Evolutionary conservation across 2,888 invertebrate genomes (phyloP), one percentile per base, ranked within the genome.

Genomic region (Leptura quadrifasciata): DNA sequence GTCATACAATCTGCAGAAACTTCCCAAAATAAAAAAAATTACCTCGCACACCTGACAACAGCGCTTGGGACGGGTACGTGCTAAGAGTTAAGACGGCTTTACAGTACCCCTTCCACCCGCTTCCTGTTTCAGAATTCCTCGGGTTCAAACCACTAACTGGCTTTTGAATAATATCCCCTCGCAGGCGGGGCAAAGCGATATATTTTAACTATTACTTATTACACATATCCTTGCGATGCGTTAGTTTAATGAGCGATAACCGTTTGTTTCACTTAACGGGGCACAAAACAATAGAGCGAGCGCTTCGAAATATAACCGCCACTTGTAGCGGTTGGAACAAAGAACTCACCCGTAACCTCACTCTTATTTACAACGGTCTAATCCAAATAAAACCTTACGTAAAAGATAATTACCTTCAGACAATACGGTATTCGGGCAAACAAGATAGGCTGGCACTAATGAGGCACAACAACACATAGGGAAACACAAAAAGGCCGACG

Each of bases 401-500:
- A 31, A 61, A 18, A 61, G 61, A 24, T 71, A 71, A 71, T 71
- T 71, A 71, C 71, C 71, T 71, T 71, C 31, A 61, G 27, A 57
- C 47, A 71, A 57, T 58, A 69, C 69, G 69, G 69, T 69, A 35
- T 35, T 71, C 27, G n/a, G 17, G 35, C 21, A 12, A 10, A 47
- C 39, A 57, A 54, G 52, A 65, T 65, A 35, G 10, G n/a, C 35
- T 35, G 52, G 52, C 47, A 61, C n/a, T 21, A 24, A 27, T 52
- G n/a, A 39, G 21, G 10, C 71, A 69, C 61, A 71, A 54, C n/a
- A 58, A 60, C 71, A 71, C 71, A 61, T 17, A 24, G 39, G 20
- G 12, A 65, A 18, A 1, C 54, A 55, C 54, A 60, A 61, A 54
- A 27, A 65, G 27, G 60, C 67, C 24, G n/a, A n/a, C 35, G 52